These are phyloP conservation scores for Naso thynnoides DNA, from an alignment of 2,797 vertebrate species.

Conservation along the genomic window DNA sequence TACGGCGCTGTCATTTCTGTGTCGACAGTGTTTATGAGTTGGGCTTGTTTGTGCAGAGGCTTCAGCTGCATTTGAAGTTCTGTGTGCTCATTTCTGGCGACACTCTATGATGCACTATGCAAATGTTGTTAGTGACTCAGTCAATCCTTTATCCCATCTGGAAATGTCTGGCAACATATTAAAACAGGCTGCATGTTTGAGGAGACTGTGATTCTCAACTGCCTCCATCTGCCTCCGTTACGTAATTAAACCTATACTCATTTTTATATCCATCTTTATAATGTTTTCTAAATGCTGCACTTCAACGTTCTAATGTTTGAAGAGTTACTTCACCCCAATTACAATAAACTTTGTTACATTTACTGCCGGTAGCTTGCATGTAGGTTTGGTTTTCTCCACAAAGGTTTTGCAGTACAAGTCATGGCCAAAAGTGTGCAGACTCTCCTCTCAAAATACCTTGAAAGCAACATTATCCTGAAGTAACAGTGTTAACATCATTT, in stretches of 20 bases:
- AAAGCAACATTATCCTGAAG: no score
- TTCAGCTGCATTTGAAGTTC: constrained; percentile 50
- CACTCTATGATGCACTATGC: constrained; percentile 45
- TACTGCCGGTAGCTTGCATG: no score
- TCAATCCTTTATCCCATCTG: constrained; percentile 65
- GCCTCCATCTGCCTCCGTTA: constrained; percentile 4
- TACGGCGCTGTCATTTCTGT: constrained; percentile 18
- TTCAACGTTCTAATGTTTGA: neutral
- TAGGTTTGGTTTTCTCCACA: no score
- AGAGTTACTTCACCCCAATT: neutral
- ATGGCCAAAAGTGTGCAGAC: no score
- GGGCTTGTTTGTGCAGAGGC: constrained; percentile 27
- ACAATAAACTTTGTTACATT: no score
- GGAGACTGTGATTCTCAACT: neutral
- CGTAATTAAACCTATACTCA: constrained; percentile 11
- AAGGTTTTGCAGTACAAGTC: no score
- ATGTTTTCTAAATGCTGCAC: neutral
- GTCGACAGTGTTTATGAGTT: constrained; percentile 26
- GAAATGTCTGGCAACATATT: constrained; percentile 51
- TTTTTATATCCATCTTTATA: neutral
- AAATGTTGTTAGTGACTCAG: constrained; percentile 71
- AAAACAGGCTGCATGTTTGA: constrained; percentile 40
- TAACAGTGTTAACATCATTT: no score
- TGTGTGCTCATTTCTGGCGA: constrained; percentile 37
- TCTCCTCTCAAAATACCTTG: no score